These are phyloP conservation scores for Calidris pygmaea DNA, from an alignment of 2,113 vertebrate genomes.

Conservation along the genomic window DNA sequence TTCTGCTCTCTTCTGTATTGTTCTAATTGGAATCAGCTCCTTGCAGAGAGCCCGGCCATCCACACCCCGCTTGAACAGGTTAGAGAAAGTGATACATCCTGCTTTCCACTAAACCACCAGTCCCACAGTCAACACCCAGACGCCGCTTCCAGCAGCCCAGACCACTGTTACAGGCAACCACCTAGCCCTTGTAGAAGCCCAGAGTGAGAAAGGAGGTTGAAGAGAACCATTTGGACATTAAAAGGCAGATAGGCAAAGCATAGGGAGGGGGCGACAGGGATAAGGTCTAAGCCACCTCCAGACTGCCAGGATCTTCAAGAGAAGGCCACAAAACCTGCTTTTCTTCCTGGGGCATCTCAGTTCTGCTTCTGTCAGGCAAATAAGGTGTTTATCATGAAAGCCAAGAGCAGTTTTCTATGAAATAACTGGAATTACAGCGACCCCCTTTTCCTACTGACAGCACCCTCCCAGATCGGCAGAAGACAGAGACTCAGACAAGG, in stretches of 20 bases:
- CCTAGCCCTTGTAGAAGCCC: not conserved
- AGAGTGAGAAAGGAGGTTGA: not conserved
- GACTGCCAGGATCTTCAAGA: not conserved
- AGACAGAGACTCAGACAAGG: not conserved
- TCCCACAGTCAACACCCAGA: not conserved
- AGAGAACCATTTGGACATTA: not conserved
- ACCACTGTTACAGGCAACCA: not conserved
- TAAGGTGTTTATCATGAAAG: not conserved
- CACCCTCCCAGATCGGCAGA: not conserved
- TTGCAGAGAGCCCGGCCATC: not conserved
- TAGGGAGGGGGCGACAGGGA: not conserved
- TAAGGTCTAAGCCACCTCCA: not conserved
- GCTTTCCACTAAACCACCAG: not conserved
- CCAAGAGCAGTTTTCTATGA: rapidly evolving
- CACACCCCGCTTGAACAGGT: not conserved
- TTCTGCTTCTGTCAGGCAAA: not conserved
- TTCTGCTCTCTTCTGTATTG: not conserved
- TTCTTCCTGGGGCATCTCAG: not conserved
- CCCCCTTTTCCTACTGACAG: not conserved
- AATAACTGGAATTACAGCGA: not conserved
- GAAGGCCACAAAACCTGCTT: not conserved
- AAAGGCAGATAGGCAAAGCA: not conserved
- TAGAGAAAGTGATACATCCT: constrained; percentile 26
- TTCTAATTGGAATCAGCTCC: constrained; percentile 39
- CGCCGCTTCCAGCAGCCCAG: not conserved